Evolutionary conservation across 2,797 vertebrate genomes (phyloP), one percentile per base, ranked within the genome.

Genomic region (Linurgus olivaceus): DNA sequence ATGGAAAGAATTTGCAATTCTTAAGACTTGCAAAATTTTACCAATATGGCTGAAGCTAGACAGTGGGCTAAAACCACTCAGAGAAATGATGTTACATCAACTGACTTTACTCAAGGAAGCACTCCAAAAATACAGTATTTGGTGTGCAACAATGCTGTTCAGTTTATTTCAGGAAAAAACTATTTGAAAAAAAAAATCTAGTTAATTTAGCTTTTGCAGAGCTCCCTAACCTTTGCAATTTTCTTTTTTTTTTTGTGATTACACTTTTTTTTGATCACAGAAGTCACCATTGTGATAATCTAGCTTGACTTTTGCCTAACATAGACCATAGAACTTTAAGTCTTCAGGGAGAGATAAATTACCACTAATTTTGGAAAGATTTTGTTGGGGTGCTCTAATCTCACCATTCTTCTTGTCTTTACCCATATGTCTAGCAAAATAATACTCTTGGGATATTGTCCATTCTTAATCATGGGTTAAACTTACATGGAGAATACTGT

Each of bases 251-350:
- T 59, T 28, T 52, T 70, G 11, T 45, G 84, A 68, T 52, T 76
- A 16, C 8, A 45, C 29, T 42, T 10, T 20, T 62, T 74, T 90
- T 81, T 88, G 82, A 88, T 94, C 95, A 95, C 93, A 88, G 90
- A 96, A 95, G 82, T 93, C 14, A 0, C 95, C 96, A 97, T 96
- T 96, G 95, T 97, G 95, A 96, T 96, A 92, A 96, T 96, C 86
- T 96, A 96, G 90, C 67, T 93, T 96, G 83, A 79, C 80, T 96
- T 94, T 92, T 94, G 88, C 67, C 58, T 94, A 81, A 76, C 83
- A 76, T 92, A 94, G 92, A 68, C 86, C 96, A 91, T 92, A 90
- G 91, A 91, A 96, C 61, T 85, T 73, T 48, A 73, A 44, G 16
- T 85, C 33, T 83, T 91, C 29, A 59, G 29, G 50, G 37, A 72